A percentile compares a stretch with the other conserved stretches of the same genome.
Evolutionary conservation across 2,113 vertebrate genomes (phyloP).

Genomic region (Climacteris rufus): DNA sequence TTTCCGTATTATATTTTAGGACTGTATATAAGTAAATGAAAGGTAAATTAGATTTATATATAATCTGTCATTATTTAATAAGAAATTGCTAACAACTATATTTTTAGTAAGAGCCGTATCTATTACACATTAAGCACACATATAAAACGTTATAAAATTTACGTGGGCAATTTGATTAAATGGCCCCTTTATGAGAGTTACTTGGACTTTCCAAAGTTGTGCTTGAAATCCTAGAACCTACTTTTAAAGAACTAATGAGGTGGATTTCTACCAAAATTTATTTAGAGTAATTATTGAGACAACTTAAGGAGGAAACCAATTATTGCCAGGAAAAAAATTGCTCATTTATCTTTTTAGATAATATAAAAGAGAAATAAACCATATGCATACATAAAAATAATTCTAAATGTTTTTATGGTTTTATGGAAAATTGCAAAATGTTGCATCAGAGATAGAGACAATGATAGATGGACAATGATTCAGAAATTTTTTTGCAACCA

Average conservation of each 20-base stretch:
- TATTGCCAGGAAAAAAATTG: neutral
- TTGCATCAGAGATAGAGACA: neutral
- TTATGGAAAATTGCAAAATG: neutral
- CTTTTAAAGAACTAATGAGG: neutral
- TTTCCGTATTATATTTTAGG: neutral
- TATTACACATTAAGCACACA: neutral
- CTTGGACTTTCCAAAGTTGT: neutral
- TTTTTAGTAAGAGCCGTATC: neutral
- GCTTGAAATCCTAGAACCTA: neutral
- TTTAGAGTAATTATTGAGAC: neutral
- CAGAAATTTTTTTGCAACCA: neutral
- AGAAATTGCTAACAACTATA: neutral
- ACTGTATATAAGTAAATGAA: neutral
- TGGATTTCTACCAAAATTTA: neutral
- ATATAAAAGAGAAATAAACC: neutral
- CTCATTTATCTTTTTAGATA: neutral
- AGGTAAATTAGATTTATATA: neutral
- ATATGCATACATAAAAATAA: neutral
- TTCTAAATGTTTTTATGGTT: neutral
- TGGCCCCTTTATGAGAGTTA: neutral
- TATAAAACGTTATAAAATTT: neutral
- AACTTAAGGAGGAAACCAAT: neutral
- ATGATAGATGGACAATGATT: neutral
- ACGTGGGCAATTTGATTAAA: neutral
- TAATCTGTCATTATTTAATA: neutral